Evolutionary conservation across 2,797 vertebrate species (phyloP).

Genomic region (Salmo trutta): DNA sequence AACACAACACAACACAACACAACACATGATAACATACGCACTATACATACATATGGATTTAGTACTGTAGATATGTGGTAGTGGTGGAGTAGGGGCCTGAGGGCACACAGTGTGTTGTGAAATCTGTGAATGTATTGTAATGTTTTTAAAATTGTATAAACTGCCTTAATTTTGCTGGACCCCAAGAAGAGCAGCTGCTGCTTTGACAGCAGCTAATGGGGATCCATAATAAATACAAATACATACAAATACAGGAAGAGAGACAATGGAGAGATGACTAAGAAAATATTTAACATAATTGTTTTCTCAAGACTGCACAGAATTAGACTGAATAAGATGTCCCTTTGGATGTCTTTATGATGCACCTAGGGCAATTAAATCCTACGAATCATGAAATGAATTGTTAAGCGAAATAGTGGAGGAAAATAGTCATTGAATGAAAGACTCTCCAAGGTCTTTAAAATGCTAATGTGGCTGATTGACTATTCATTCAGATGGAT

Average conservation of each 20-base stretch:
- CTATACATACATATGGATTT: no score
- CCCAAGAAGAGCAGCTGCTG: no score
- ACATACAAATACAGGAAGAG: constrained; percentile 9
- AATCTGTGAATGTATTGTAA: no score
- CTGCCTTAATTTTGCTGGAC: no score
- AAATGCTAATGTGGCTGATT: constrained; percentile 27
- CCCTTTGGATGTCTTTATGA: constrained; percentile 63
- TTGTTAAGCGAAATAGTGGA: constrained; percentile 58
- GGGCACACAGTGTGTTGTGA: no score
- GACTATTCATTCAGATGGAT: background rate
- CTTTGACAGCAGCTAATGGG: no score
- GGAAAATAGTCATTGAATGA: constrained; percentile 49
- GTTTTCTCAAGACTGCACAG: constrained; percentile 39
- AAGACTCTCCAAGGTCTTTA: constrained; percentile 37
- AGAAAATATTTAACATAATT: background rate
- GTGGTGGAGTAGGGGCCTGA: no score
- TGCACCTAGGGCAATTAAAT: constrained; percentile 64
- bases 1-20: no score
- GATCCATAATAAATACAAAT: no score
- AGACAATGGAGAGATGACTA: constrained; percentile 17
- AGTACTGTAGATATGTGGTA: no score
- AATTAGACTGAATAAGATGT: constrained; percentile 57
- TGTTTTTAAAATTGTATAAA: no score
- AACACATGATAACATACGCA: no score
- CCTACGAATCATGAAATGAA: constrained; percentile 70